These are phyloP conservation scores for Caenorhabditis parvicauda DNA, from an alignment of 2,888 invertebrate species.

Conservation along the genomic window DNA sequence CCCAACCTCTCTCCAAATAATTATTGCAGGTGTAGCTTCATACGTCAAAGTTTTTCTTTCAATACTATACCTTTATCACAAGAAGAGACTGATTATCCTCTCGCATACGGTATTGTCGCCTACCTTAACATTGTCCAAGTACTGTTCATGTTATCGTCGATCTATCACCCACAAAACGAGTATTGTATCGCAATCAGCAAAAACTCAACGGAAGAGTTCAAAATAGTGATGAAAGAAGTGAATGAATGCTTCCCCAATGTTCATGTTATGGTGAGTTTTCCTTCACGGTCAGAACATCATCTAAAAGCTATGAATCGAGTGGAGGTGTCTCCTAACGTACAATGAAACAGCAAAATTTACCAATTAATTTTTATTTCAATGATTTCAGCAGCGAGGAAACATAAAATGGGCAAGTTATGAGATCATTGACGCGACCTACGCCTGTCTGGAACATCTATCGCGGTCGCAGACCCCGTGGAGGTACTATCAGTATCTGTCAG, in stretches of 20 bases:
- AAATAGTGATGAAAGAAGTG: conserved; percentile 27
- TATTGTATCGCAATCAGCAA: conserved; percentile 51
- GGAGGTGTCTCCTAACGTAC: not conserved
- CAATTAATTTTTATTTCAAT: not conserved
- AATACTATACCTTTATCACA: conserved; percentile 7
- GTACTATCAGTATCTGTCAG: conserved; percentile 37
- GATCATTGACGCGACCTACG: conserved; percentile 32
- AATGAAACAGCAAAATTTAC: not conserved
- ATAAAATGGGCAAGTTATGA: conserved; percentile 33
- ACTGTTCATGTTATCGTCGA: conserved; percentile 40
- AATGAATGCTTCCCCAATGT: conserved; percentile 45
- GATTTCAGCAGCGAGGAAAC: conserved; percentile 27
- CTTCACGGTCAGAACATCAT: not conserved
- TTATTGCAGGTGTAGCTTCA: conserved; percentile 15
- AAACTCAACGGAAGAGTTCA: conserved; percentile 30
- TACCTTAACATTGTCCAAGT: conserved; percentile 28
- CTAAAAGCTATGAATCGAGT: not conserved
- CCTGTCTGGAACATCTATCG: conserved; percentile 25
- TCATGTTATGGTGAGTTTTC: conserved; percentile 40
- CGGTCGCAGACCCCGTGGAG: conserved; percentile 22
- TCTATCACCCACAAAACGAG: conserved; percentile 55
- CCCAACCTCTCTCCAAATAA: not conserved
- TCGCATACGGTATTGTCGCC: conserved; percentile 31
- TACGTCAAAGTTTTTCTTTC: conserved; percentile 18
- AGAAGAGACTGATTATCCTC: conserved; percentile 22